A percentile compares a stretch with the other conserved stretches of the same genome.
Conservation (phyloP, 2,113 vertebrate genomes). For the Fregata magnificens region DNA sequence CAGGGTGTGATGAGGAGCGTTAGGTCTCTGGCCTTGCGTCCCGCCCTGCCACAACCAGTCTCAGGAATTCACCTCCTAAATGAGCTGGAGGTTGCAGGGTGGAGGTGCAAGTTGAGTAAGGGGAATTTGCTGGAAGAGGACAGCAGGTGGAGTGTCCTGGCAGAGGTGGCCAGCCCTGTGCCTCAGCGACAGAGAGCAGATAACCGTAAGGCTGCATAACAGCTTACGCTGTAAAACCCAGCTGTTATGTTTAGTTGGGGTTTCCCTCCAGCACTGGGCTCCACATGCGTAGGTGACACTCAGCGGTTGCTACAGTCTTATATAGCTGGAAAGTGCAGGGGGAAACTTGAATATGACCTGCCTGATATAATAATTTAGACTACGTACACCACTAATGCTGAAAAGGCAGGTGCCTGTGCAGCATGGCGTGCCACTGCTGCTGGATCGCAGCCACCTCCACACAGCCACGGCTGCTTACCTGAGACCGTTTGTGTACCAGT, state of each 20-base stretch:
- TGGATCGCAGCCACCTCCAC: neutral
- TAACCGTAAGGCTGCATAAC: accelerated
- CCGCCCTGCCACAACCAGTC: accelerated
- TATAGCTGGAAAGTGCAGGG: neutral
- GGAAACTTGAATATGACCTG: neutral
- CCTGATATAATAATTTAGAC: neutral
- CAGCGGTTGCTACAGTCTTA: neutral
- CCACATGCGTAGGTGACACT: neutral
- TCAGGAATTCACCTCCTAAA: neutral
- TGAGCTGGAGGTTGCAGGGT: neutral
- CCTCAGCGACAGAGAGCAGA: accelerated
- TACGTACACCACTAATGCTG: accelerated
- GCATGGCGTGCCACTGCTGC: neutral
- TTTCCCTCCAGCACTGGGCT: neutral
- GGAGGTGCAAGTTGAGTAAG: neutral
- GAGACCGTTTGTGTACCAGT: no score
- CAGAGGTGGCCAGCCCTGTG: neutral
- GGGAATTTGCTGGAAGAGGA: neutral
- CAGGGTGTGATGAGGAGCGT: neutral
- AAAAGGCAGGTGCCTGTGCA: neutral
- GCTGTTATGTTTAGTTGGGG: neutral
- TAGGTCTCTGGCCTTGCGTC: neutral
- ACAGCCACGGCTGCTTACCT: neutral
- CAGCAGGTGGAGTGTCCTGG: neutral
- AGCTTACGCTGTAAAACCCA: neutral